Evolutionary conservation across 1,140 invertebrate genomes (phyloP), one percentile per base, ranked within the genome.

Genomic region (Calephelis nemesis): DNA sequence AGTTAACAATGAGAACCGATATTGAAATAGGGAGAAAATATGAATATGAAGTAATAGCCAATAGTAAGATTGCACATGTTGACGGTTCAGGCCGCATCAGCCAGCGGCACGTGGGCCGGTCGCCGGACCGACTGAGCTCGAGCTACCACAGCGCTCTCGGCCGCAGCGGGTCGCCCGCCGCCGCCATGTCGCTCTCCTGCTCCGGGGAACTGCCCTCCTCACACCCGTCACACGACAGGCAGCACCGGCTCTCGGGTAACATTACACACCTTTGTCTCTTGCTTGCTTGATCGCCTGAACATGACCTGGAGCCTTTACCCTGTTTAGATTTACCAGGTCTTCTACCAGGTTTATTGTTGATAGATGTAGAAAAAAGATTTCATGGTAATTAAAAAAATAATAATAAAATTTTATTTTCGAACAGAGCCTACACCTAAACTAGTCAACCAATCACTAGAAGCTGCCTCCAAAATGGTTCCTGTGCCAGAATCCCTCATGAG

Each of bases 401-500:
- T n/a, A n/a, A n/a, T n/a, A n/a, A n/a, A n/a, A n/a, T n/a, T n/a
- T n/a, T 50, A 52, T 58, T 45, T 45, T 7, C 48, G 15, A 68
- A 47, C 39, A 73, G 68, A 66, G 67, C 64, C 63, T 62, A 66
- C 70, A 71, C 67, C 80, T n/a, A 92, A 91, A 72, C 78, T 80
- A 63, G 79, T 92, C 6, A 93, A 93, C 75, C 95, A 94, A 76
- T 95, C 96, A 4, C 81, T 97, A 63, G 95, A 96, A 81, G 96
- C 96, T 49, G 95, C 96, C 50, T 96, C 95, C 0, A 97, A 96
- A 88, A 94, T 97, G 90, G 95, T 97, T 1, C 96, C 96, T 4
- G 96, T 97, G 47, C 96, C 96, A 8, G 96, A 97, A 81, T 96
- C 96, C 0, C 88, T 97, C 0, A 96, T 97, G 95, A 97, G 96